Conservation (phyloP, 2,113 vertebrate species). For the Psilopsiagon aurifrons region DNA sequence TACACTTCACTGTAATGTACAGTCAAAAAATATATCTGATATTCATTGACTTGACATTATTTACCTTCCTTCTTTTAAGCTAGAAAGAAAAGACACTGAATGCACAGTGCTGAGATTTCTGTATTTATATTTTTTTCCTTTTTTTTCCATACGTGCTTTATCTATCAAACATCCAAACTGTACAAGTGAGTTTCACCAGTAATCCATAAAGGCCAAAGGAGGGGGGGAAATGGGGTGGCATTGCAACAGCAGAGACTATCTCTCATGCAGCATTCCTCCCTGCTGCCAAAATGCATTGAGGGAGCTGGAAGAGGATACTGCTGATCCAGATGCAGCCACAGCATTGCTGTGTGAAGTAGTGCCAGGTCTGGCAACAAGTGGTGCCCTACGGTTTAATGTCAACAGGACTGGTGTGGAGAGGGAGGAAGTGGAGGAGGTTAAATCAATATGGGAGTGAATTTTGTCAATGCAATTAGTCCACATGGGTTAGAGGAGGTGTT, state of each 20-base stretch:
- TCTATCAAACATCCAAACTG: slow-evolving; percentile 81
- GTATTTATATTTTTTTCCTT: slow-evolving; percentile 69
- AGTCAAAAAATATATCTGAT: slow-evolving; percentile 88
- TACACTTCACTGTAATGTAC: slow-evolving; percentile 86
- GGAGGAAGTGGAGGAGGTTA: not conserved
- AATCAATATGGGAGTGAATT: not conserved
- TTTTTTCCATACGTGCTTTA: slow-evolving; percentile 77
- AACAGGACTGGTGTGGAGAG: rapidly evolving
- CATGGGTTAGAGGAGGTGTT: not conserved
- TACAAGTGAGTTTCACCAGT: slow-evolving; percentile 74
- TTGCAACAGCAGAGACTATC: slow-evolving; percentile 35
- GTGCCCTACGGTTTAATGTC: not conserved
- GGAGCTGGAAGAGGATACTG: not conserved
- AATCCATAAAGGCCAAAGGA: slow-evolving; percentile 47
- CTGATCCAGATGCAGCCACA: not conserved
- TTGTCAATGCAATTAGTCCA: not conserved
- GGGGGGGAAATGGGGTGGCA: not conserved
- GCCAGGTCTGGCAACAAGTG: not conserved
- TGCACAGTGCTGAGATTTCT: slow-evolving; percentile 79
- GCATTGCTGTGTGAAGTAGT: not conserved
- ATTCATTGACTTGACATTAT: slow-evolving; percentile 85
- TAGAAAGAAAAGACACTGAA: slow-evolving; percentile 78
- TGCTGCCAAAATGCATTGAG: not conserved
- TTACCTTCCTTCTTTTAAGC: slow-evolving; percentile 80
- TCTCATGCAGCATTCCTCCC: slow-evolving; percentile 62